phyloP scores from a whole-genome alignment of 2,113 vertebrate species.

The Amphiprion ocellaris region DNA sequence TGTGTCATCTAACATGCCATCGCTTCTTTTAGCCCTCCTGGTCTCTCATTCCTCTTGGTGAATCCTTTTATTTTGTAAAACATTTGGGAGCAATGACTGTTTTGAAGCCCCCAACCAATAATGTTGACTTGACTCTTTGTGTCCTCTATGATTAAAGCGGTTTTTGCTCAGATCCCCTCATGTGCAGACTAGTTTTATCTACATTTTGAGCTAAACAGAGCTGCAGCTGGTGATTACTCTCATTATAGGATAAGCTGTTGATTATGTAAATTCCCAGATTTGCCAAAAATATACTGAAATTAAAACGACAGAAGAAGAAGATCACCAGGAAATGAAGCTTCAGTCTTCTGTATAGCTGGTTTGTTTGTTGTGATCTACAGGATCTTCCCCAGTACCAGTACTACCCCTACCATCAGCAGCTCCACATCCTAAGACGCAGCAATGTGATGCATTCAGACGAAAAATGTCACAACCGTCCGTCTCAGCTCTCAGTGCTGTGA shows the following conservation, averaged over 20 bases:
- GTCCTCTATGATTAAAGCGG: background rate
- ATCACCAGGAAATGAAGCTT: too few relatives aligned
- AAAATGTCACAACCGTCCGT: slow-evolving; percentile 19
- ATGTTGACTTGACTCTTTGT: background rate
- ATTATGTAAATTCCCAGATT: background rate
- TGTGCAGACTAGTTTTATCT: background rate
- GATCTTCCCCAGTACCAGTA: background rate
- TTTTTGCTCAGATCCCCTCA: background rate
- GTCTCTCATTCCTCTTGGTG: background rate
- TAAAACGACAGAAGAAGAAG: too few relatives aligned
- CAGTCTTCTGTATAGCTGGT: background rate
- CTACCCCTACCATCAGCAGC: slow-evolving; percentile 11
- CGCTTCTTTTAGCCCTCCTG: background rate
- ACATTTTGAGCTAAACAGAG: too few relatives aligned
- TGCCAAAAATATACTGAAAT: too few relatives aligned
- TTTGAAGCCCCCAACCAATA: background rate
- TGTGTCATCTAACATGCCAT: too few relatives aligned
- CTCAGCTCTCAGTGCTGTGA: background rate
- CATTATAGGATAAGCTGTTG: background rate
- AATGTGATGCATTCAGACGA: slow-evolving; percentile 38
- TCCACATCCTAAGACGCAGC: slow-evolving; percentile 23
- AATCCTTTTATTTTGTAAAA: background rate
- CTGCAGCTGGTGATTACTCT: too few relatives aligned
- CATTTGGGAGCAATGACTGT: background rate
- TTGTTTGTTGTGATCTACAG: slow-evolving; percentile 13